These are phyloP conservation scores for Hirtodrosophila histrioides DNA, from an alignment of 2,888 invertebrate genomes.

Conservation along the genomic window DNA sequence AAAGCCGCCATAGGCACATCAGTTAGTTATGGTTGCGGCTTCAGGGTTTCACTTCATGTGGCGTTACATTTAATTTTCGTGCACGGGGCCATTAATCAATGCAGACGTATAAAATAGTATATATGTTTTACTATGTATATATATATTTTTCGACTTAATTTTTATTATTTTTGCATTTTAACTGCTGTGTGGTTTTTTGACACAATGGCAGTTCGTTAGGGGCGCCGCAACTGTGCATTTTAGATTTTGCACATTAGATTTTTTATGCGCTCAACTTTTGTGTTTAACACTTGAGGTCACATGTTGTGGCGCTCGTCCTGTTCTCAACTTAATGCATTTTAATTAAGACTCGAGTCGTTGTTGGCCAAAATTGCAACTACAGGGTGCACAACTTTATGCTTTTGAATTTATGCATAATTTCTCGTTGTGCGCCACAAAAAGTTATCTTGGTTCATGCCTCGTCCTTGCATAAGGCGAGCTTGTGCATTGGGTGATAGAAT, in stretches of 20 bases:
- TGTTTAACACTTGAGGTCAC: slow-evolving; percentile 64
- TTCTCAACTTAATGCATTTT: slow-evolving; percentile 64
- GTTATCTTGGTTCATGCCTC: slow-evolving; percentile 11
- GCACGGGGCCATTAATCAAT: slow-evolving; percentile 57
- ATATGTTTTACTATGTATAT: background rate
- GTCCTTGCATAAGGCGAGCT: background rate
- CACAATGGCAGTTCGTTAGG: slow-evolving; percentile 45
- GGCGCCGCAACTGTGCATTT: slow-evolving; percentile 31
- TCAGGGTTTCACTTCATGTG: slow-evolving; percentile 40
- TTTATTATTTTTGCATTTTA: background rate
- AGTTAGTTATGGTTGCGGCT: slow-evolving; percentile 49
- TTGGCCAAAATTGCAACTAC: slow-evolving; percentile 26
- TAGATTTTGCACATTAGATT: slow-evolving; percentile 45
- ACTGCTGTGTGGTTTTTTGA: no score
- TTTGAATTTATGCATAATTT: slow-evolving; percentile 65
- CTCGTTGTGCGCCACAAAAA: slow-evolving; percentile 38
- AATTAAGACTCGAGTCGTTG: slow-evolving; percentile 52
- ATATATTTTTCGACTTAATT: background rate
- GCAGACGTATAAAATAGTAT: slow-evolving; percentile 11
- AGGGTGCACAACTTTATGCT: slow-evolving; percentile 52
- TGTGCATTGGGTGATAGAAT: slow-evolving; percentile 12
- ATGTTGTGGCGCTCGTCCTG: slow-evolving; percentile 33
- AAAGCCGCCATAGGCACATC: slow-evolving; percentile 34
- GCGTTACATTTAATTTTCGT: slow-evolving; percentile 56
- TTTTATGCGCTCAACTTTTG: slow-evolving; percentile 38